These are phyloP conservation scores for Gymnoscopelus microlampas DNA, from an alignment of 2,797 vertebrate genomes.

Conservation along the genomic window DNA sequence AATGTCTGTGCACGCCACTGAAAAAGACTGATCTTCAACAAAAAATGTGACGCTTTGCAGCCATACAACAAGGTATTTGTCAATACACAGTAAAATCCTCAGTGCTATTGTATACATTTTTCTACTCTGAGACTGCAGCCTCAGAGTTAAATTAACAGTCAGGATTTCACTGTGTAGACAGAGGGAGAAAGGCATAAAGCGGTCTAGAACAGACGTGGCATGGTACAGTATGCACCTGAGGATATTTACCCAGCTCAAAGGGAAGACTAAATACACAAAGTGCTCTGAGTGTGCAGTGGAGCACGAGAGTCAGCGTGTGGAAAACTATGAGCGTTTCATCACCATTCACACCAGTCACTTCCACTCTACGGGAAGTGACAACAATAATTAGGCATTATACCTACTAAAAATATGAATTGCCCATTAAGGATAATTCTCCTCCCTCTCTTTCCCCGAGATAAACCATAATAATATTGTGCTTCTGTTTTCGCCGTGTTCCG, in stretches of 20 bases:
- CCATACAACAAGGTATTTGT: too few species aligned
- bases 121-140: too few species aligned
- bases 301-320: constrained; percentile 31
- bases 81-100: too few species aligned
- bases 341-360: constrained; percentile 44
- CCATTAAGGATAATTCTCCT: too few species aligned
- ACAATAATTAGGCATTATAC: constrained; percentile 35
- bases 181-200: constrained; percentile 39
- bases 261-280: constrained; percentile 63
- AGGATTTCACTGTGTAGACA: too few species aligned
- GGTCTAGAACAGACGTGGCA: constrained; percentile 48
- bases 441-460: too few species aligned
- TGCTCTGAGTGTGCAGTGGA: constrained; percentile 58
- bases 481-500: constrained; percentile 40
- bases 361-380: constrained; percentile 46
- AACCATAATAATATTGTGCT: background rate
- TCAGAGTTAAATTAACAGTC: too few species aligned
- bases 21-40: too few species aligned
- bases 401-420: constrained; percentile 22
- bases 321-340: constrained; percentile 47
- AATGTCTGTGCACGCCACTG: too few species aligned
- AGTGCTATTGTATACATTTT: background rate
- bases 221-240: constrained; percentile 63
- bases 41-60: too few species aligned
- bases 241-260: constrained; percentile 66